Evolutionary conservation across 2,113 vertebrate genomes (phyloP), one percentile per base, ranked within the genome.

Genomic region (Xiphorhynchus elegans): DNA sequence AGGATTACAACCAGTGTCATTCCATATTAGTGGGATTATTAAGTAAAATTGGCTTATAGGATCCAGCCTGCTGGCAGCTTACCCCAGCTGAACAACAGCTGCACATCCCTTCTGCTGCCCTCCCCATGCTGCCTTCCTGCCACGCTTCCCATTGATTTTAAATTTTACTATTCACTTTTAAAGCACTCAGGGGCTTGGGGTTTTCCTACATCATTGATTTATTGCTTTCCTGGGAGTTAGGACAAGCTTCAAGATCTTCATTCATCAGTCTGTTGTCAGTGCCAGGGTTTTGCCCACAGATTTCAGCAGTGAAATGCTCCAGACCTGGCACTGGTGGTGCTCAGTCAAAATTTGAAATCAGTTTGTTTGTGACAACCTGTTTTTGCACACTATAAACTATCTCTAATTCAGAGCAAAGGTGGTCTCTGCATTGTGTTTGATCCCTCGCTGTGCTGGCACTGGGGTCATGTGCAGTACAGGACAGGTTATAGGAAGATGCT

Each of bases 141-240:
- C 96, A 92, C 70, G 80, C 91, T 95, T 84, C 44, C 37, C 88
- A 97, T 97, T 69, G 98, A 97, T 97, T 98, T 96, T 79, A 91
- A 87, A 97, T 97, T 97, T 96, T 91, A 75, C 96, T 79, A 60
- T 95, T 83, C 95, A 83, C 95, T 97, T 93, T 95, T 84, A 95
- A 91, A 87, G 95, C 87, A 56, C 95, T 93, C 31, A 18, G 40
- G 92, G 93, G 60, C 84, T 91, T 11, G 17, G 87, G 64, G 59
- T 70, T 95, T 96, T 92, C 92, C 96, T 89, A 5, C 50, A 37
- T 5, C 29, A 80, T 94, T 74, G 82, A 97, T 97, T 91, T 53
- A 35, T 91, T 80, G 89, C 85, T 96, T 97, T 92, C 77, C 91
- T 82, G 64, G 55, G 55, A 76, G 73, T 52, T 73, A 68, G 62